A percentile compares a stretch with the other conserved stretches of the same genome.
These are phyloP conservation scores for Aplocera efformata DNA, from an alignment of 2,888 invertebrate genomes.

Conservation along the genomic window DNA sequence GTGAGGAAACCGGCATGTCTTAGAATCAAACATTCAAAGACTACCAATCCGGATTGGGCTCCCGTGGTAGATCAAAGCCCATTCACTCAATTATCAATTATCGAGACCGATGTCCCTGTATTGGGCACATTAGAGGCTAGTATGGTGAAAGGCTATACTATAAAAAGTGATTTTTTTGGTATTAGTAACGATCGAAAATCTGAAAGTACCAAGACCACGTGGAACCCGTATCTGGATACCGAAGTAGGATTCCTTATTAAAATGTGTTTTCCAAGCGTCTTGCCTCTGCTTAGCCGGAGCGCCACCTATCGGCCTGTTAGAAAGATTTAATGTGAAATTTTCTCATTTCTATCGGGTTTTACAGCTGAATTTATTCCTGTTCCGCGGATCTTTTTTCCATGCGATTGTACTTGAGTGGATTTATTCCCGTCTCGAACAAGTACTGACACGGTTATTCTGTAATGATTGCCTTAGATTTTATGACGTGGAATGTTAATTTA, in stretches of 20 bases:
- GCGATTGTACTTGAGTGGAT: conserved; percentile 57
- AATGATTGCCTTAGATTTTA: not conserved
- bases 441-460: conserved; percentile 11
- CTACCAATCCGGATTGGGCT: no score
- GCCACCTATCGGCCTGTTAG: conserved; percentile 69
- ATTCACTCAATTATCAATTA: no score
- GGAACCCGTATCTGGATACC: conserved; percentile 22
- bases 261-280: conserved; percentile 64
- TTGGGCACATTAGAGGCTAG: no score
- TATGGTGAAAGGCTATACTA: no score
- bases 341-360: conserved; percentile 75
- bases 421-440: conserved; percentile 44
- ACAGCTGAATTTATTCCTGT: conserved; percentile 63
- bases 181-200: no score
- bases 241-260: conserved; percentile 56
- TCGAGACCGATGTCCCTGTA: no score
- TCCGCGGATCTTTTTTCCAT: conserved; percentile 68
- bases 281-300: conserved; percentile 54
- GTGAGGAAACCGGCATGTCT: no score
- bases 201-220: conserved; percentile 41
- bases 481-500: no score
- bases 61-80: no score
- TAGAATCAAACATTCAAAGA: no score
- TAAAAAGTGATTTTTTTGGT: no score
- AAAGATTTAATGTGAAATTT: conserved; percentile 68